Evolutionary conservation across 1,140 invertebrate genomes (phyloP).

Genomic region (Dysdera silvatica): DNA sequence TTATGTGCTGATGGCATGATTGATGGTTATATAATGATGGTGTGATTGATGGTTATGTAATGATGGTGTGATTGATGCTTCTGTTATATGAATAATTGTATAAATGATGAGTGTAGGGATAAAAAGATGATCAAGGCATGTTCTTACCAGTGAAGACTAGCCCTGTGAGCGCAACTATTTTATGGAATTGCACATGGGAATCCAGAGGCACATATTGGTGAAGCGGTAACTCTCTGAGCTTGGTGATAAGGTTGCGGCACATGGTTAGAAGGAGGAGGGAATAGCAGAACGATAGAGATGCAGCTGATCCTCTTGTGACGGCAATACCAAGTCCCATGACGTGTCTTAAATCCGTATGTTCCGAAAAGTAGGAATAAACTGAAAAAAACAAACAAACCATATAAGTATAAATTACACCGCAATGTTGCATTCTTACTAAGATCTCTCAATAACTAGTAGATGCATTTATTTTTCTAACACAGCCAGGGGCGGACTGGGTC

Average conservation of each 20-base stretch:
- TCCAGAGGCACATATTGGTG: conserved; percentile 97
- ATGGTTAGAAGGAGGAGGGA: conserved; percentile 89
- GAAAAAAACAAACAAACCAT: background rate
- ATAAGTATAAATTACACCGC: too few species aligned
- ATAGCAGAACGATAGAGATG: conserved; percentile 92
- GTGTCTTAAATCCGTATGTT: conserved; percentile 90
- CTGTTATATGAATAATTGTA: background rate
- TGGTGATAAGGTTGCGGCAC: conserved; percentile 92
- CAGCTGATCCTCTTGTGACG: conserved; percentile 91
- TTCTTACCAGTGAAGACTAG: conserved; percentile 66
- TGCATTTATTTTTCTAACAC: too few species aligned
- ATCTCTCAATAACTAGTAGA: too few species aligned
- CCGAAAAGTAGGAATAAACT: conserved; percentile 89
- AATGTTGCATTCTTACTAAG: too few species aligned
- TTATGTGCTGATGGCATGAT: too few species aligned
- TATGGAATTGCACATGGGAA: conserved; percentile 98
- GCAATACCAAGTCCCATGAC: conserved; percentile 98
- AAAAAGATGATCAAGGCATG: background rate
- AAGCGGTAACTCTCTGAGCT: conserved; percentile 90
- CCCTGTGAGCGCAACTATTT: conserved; percentile 93
- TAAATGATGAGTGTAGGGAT: background rate
- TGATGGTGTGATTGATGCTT: too few species aligned
- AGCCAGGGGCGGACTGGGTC: too few species aligned
- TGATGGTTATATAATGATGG: too few species aligned
- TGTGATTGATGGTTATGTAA: too few species aligned